Percentiles rank a stretch among this genome's conserved stretches.
These are phyloP conservation scores for Epistrophe grossulariae DNA, from an alignment of 2,888 invertebrate species.

Conservation along the genomic window DNA sequence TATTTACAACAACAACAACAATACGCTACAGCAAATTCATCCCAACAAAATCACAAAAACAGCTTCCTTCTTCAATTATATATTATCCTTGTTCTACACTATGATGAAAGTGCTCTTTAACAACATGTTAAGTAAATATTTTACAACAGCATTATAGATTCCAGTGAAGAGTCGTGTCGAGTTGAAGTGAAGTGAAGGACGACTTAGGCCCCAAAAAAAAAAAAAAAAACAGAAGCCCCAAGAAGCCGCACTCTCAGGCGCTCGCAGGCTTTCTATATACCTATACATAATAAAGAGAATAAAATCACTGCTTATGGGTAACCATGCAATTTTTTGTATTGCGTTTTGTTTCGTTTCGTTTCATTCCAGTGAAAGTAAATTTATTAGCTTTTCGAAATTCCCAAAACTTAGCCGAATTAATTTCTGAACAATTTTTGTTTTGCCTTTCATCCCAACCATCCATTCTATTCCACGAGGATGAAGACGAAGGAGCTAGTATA, in stretches of 20 bases:
- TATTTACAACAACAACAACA: no score
- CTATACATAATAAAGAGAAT: no score
- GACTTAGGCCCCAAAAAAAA: neutral
- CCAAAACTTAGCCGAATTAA: conserved; percentile 30
- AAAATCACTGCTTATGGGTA: conserved; percentile 19
- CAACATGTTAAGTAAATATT: conserved; percentile 59
- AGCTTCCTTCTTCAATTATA: conserved; percentile 7
- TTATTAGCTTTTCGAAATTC: conserved; percentile 49
- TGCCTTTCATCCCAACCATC: neutral
- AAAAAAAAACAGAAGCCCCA: neutral
- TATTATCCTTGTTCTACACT: conserved; percentile 36
- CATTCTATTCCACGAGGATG: no score
- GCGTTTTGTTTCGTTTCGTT: neutral
- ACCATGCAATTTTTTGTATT: conserved; percentile 32
- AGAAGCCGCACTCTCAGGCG: neutral
- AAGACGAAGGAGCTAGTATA: neutral
- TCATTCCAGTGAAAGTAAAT: conserved; percentile 42
- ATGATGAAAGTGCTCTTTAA: conserved; percentile 37
- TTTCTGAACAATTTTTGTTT: neutral
- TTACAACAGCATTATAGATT: conserved; percentile 32
- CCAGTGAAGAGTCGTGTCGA: neutral
- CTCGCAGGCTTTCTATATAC: neutral
- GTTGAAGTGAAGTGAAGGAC: neutral
- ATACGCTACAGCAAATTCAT: neutral
- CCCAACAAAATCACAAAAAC: neutral